phyloP scores from a whole-genome alignment of 2,888 invertebrate species.

The Latrodectus elegans region DNA sequence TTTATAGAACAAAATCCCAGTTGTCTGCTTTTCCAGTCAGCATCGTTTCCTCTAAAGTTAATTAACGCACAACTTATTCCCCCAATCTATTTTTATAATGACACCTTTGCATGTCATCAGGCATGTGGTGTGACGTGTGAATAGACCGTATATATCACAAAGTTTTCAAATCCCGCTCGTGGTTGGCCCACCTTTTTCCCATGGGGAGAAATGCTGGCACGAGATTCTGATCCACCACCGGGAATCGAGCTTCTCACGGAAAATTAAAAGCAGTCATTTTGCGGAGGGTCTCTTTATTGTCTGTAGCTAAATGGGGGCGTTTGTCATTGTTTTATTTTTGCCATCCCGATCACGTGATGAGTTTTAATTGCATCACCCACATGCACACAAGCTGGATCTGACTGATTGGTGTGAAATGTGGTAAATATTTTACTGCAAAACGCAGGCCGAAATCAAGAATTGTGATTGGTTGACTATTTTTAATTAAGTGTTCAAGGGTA shows the following conservation, averaged over 20 bases:
- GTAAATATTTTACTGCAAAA: too few species aligned
- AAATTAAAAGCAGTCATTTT: background rate
- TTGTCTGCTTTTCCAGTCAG: background rate
- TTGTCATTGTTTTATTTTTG: background rate
- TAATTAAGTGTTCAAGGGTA: too few species aligned
- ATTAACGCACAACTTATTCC: background rate
- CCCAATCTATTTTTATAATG: constrained; percentile 39
- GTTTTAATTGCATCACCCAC: background rate
- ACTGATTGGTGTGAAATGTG: too few species aligned
- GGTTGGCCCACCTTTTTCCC: background rate
- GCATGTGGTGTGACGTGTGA: constrained; percentile 38
- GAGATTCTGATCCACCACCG: background rate
- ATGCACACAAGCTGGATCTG: too few species aligned
- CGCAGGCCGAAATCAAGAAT: too few species aligned
- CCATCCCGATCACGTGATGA: background rate
- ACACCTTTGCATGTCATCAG: constrained; percentile 31
- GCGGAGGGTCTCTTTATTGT: background rate
- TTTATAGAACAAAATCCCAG: background rate
- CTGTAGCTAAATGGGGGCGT: background rate
- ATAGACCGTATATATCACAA: background rate
- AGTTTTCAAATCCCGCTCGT: constrained; percentile 1
- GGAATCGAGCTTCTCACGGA: background rate
- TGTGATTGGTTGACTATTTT: too few species aligned
- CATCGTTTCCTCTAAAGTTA: background rate
- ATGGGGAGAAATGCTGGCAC: background rate